These are phyloP conservation scores for Lucifuga dentata DNA, from an alignment of 2,113 vertebrate species.

Conservation along the genomic window DNA sequence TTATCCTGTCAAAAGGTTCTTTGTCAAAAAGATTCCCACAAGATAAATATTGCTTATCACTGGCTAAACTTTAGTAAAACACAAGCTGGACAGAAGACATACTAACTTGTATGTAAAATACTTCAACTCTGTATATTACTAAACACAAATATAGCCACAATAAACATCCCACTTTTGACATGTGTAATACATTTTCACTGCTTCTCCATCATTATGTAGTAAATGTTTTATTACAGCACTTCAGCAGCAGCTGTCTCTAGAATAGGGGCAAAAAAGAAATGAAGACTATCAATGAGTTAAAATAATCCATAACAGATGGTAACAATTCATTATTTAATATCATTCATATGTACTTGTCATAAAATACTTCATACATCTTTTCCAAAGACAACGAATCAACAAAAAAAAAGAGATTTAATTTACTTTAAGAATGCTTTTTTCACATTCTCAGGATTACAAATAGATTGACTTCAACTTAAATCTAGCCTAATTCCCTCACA, in stretches of 20 bases:
- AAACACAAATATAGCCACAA: conserved; percentile 2
- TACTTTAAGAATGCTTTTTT: conserved; percentile 49
- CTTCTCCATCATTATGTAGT: not conserved
- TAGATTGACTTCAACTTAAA: conserved; percentile 49
- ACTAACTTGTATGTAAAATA: not conserved
- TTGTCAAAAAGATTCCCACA: conserved; percentile 3
- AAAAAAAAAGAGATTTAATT: conserved; percentile 52
- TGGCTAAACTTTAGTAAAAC: not conserved
- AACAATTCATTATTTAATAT: conserved; percentile 73
- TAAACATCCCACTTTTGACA: not conserved
- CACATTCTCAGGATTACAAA: conserved; percentile 61
- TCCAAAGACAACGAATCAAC: conserved; percentile 61
- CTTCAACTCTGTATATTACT: not conserved
- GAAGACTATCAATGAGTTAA: conserved; percentile 13
- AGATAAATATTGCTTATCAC: not conserved
- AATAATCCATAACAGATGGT: conserved; percentile 56
- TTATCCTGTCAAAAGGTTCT: not conserved
- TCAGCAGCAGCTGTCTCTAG: too few species aligned
- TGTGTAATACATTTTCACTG: not conserved
- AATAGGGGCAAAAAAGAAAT: not conserved
- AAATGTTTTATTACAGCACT: too few species aligned
- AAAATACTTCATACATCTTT: conserved; percentile 75
- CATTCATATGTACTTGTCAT: conserved; percentile 64
- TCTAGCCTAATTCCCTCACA: conserved; percentile 58
- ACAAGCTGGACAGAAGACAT: not conserved